phyloP scores from a whole-genome alignment of 1,140 invertebrate species.

The Drosophila lacertosa region DNA sequence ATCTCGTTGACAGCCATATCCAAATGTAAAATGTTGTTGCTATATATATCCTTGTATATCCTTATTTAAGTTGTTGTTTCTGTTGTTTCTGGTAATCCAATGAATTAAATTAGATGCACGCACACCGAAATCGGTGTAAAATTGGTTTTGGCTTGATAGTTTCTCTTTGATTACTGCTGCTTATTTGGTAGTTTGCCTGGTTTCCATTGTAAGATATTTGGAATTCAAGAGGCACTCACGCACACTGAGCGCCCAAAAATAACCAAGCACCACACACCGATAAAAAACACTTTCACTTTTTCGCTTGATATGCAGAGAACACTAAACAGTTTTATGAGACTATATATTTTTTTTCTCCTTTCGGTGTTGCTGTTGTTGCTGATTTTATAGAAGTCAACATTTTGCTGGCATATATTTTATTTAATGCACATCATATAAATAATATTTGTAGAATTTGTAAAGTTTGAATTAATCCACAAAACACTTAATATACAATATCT shows the following conservation, averaged over 20 bases:
- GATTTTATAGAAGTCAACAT: constrained; percentile 54
- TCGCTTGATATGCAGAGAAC: constrained; percentile 71
- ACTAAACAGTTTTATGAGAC: constrained; percentile 53
- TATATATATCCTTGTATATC: constrained; percentile 30
- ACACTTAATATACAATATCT: constrained; percentile 10
- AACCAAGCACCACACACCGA: constrained; percentile 25
- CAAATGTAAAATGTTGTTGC: constrained; percentile 41
- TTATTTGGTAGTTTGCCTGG: constrained; percentile 47
- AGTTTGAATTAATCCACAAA: constrained; percentile 14
- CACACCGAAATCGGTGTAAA: constrained; percentile 12
- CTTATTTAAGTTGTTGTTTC: constrained; percentile 31
- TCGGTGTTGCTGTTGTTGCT: neutral
- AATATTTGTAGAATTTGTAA: neutral
- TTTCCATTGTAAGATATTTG: constrained; percentile 68
- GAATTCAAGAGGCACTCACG: constrained; percentile 76
- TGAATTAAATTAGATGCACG: constrained; percentile 5
- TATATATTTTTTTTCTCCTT: constrained; percentile 13
- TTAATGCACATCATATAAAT: constrained; percentile 21
- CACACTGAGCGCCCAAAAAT: constrained; percentile 52
- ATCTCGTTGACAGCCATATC: constrained; percentile 83
- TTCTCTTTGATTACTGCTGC: constrained; percentile 55
- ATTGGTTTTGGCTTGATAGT: constrained; percentile 49
- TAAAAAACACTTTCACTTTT: constrained; percentile 75
- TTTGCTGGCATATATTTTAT: constrained; percentile 44
- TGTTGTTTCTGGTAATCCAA: constrained; percentile 60